phyloP scores from a whole-genome alignment of 2,888 invertebrate species.

The Lacanobia wlatinum region DNA sequence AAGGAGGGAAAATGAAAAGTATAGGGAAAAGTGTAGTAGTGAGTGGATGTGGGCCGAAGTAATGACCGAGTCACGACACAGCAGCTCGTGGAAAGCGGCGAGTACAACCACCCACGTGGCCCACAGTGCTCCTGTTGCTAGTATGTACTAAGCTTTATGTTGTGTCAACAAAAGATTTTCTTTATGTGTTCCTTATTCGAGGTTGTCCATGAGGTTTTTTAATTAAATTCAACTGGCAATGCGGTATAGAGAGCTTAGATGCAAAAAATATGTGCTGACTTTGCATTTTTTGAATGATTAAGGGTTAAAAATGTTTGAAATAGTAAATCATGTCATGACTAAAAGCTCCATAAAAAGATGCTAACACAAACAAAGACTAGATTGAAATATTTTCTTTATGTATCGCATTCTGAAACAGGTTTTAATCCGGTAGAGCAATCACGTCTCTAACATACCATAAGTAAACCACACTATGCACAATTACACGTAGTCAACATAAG shows the following conservation, averaged over 20 bases:
- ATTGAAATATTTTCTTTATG: constrained; percentile 2
- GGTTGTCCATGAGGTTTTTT: background rate
- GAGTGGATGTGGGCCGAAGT: constrained; percentile 77
- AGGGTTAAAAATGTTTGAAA: background rate
- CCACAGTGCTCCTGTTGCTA: constrained; percentile 38
- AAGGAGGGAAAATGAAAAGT: constrained; percentile 64
- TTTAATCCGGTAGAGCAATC: constrained; percentile 24
- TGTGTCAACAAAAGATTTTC: constrained; percentile 26
- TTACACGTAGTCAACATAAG: background rate
- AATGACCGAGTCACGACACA: constrained; percentile 78
- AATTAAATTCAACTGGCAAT: no score
- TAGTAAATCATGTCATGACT: background rate
- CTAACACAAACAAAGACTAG: constrained; percentile 23
- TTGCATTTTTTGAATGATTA: no score
- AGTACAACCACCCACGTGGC: constrained; percentile 60
- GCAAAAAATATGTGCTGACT: no score
- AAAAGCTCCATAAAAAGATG: background rate
- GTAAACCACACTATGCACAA: constrained; percentile 1
- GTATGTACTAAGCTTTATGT: constrained; percentile 27
- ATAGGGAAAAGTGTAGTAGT: constrained; percentile 72
- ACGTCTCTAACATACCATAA: constrained; percentile 7
- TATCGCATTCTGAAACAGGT: constrained; percentile 21
- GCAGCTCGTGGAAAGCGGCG: constrained; percentile 70
- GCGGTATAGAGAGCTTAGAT: background rate
- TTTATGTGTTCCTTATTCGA: constrained; percentile 5